Percentiles rank a stretch among this genome's conserved stretches.
Evolutionary conservation across 2,113 vertebrate species (phyloP).

Genomic region (Coptodon rendalli): DNA sequence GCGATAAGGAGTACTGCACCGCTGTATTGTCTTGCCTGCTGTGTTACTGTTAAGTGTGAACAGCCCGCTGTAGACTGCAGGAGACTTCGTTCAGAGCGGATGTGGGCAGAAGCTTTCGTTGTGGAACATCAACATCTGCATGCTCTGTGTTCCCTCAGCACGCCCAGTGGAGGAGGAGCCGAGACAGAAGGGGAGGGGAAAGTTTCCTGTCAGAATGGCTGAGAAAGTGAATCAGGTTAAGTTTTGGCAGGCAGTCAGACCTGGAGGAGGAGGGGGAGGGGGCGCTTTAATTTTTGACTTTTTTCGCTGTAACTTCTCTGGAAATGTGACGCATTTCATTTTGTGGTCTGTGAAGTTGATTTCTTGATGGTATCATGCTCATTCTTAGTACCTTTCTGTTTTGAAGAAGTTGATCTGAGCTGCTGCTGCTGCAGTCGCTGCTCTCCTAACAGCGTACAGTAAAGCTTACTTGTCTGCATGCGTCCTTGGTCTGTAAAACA

Average conservation of each 20-base stretch:
- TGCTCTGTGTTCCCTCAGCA: conserved; percentile 43
- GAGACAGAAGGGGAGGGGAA: conserved; percentile 21
- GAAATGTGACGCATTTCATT: neutral
- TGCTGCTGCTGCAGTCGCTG: neutral
- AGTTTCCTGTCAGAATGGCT: conserved; percentile 39
- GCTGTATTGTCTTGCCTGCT: neutral
- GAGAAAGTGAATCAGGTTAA: conserved; percentile 6
- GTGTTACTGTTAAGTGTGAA: neutral
- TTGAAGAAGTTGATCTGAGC: neutral
- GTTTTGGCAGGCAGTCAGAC: neutral
- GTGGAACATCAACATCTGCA: conserved; percentile 54
- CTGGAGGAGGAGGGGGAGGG: no score
- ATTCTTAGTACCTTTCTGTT: neutral
- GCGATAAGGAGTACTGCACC: neutral
- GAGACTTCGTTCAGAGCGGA: conserved; percentile 36
- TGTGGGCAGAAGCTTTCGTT: conserved; percentile 51
- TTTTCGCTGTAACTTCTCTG: neutral
- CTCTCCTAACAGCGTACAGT: neutral
- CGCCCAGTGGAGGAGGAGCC: conserved; percentile 30
- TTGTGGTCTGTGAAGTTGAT: neutral
- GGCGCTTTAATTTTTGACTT: neutral
- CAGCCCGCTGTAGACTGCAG: neutral
- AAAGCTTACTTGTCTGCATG: neutral
- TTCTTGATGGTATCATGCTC: neutral
- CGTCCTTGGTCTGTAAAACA: neutral